Conservation (phyloP, 2,888 invertebrate genomes). For the Eustalomyia histrio region DNA sequence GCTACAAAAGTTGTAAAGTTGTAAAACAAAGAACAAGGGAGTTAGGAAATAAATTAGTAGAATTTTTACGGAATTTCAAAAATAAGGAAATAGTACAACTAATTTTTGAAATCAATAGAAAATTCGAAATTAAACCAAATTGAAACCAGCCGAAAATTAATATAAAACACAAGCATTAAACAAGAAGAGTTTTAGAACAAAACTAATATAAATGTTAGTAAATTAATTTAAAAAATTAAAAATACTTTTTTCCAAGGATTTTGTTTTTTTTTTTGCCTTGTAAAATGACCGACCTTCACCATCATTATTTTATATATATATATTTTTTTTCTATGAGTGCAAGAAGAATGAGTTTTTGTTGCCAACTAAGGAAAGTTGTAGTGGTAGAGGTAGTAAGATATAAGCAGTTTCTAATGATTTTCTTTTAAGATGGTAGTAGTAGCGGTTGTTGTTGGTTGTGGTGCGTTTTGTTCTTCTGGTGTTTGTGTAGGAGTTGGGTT, state of each 20-base stretch:
- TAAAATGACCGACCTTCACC: conserved; percentile 62
- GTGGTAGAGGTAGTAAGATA: conserved; percentile 7
- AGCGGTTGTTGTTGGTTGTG: conserved; percentile 41
- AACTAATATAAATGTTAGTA: conserved; percentile 53
- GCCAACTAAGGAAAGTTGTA: conserved; percentile 37
- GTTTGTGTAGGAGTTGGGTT: conserved; percentile 67
- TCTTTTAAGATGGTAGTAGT: conserved; percentile 46
- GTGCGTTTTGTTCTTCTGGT: conserved; percentile 52
- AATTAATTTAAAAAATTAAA: conserved; percentile 44
- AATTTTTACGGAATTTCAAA: conserved; percentile 50
- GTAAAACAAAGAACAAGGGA: conserved; percentile 63
- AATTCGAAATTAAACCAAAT: conserved; percentile 53
- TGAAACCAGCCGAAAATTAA: conserved; percentile 10
- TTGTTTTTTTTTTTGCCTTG: conserved; percentile 32
- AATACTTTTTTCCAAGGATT: conserved; percentile 16
- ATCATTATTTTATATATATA: conserved; percentile 47
- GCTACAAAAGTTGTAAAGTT: conserved; percentile 74
- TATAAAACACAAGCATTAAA: conserved; percentile 5
- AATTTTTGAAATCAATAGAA: conserved; percentile 33
- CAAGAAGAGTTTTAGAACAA: conserved; percentile 10
- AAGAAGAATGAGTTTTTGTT: conserved; percentile 19
- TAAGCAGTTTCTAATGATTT: conserved; percentile 47
- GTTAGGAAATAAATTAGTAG: conserved; percentile 73
- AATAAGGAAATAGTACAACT: conserved; percentile 56
- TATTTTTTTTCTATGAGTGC: conserved; percentile 10